phyloP scores from a whole-genome alignment of 2,113 vertebrate species.

The Hyla sarda region DNA sequence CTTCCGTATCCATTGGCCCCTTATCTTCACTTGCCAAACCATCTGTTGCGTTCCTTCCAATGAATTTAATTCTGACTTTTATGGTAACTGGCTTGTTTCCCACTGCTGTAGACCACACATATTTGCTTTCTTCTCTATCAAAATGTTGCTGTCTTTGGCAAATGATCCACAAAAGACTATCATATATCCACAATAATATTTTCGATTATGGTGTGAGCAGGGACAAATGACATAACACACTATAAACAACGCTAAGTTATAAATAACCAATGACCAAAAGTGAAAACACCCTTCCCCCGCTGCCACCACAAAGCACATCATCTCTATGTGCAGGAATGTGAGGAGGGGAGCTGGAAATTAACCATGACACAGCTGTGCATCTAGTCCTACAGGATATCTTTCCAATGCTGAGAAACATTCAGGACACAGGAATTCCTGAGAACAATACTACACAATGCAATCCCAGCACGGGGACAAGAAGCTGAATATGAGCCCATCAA shows the following conservation, averaged over 20 bases:
- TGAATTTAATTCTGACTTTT: neutral
- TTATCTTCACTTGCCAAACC: neutral
- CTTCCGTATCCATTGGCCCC: neutral
- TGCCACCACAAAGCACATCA: conserved; percentile 7
- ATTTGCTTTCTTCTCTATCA: neutral
- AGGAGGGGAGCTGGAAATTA: conserved; percentile 3
- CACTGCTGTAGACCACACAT: neutral
- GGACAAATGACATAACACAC: neutral
- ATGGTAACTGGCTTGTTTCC: neutral
- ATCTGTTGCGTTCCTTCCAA: neutral
- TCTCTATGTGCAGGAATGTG: conserved; percentile 23
- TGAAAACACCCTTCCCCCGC: neutral
- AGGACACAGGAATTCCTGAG: conserved; percentile 15
- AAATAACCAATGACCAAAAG: conserved; percentile 10
- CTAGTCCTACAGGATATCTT: conserved; percentile 24
- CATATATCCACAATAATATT: neutral
- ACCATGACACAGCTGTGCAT: conserved; percentile 46
- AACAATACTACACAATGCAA: conserved; percentile 36
- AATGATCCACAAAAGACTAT: neutral
- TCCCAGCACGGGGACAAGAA: conserved; percentile 14
- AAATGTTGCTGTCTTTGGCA: neutral
- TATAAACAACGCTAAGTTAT: neutral
- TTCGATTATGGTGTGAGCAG: neutral
- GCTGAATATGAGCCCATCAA: conserved; percentile 16
- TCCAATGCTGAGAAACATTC: conserved; percentile 21